Evolutionary conservation across 2,797 vertebrate genomes (phyloP).

Genomic region (Microctenopoma steveboyesi): DNA sequence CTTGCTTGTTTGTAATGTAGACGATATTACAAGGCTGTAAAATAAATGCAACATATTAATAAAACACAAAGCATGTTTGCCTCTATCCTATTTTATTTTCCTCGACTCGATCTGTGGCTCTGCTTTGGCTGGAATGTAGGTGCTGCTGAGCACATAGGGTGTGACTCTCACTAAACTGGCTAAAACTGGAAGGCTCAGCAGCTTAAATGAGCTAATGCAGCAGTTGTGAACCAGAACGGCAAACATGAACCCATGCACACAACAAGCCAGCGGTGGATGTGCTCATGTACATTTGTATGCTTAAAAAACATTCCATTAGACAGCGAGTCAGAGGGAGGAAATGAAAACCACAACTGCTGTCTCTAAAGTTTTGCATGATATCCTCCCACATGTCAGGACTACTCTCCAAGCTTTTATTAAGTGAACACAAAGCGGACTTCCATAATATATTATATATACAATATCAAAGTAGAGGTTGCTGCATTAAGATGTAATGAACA

Average conservation of each 20-base stretch:
- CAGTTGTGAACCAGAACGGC: constrained; percentile 11
- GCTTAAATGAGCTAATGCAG: constrained; percentile 47
- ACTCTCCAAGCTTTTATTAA: background rate
- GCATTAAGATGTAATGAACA: too few relatives aligned
- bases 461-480: too few relatives aligned
- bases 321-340: background rate
- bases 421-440: background rate
- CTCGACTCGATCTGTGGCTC: background rate
- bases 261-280: background rate
- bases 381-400: background rate
- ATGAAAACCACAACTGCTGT: constrained; percentile 9
- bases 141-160: constrained; percentile 23
- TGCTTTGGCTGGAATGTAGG: background rate
- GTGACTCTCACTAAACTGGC: constrained; percentile 11
- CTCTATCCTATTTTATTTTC: too few relatives aligned
- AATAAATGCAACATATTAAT: too few relatives aligned
- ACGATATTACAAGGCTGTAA: background rate
- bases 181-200: constrained; percentile 8
- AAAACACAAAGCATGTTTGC: background rate
- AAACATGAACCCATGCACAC: constrained; percentile 1
- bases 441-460: background rate
- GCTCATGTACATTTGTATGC: background rate
- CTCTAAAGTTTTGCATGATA: background rate
- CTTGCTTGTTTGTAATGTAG: background rate
- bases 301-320: background rate